phyloP scores from a whole-genome alignment of 2,797 vertebrate genomes.

The Gadopsis bispinosus region DNA sequence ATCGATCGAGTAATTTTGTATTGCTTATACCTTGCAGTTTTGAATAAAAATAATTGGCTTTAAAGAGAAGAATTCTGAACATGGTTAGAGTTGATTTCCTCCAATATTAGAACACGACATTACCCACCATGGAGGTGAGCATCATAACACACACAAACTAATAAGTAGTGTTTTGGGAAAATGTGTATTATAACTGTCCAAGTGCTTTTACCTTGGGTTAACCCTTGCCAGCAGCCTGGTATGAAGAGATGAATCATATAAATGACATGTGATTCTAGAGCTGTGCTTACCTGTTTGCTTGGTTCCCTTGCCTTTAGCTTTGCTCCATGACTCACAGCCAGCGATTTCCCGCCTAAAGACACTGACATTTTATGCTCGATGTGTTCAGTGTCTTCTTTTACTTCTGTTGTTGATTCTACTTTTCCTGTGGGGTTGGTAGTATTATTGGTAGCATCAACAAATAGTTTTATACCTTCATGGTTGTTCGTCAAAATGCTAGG shows the following conservation, averaged over 20 bases:
- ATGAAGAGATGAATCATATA: neutral
- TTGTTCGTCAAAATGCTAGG: neutral
- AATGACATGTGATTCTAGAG: neutral
- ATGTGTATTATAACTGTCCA: neutral
- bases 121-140: neutral
- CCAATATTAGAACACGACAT: too few species aligned
- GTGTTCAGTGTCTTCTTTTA: neutral
- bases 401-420: neutral
- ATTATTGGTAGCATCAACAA: neutral
- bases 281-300: neutral
- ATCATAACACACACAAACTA: neutral
- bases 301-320: constrained; percentile 15
- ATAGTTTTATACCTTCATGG: too few species aligned
- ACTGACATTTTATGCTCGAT: constrained; percentile 31
- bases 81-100: too few species aligned
- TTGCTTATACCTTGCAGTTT: too few species aligned
- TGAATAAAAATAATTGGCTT: too few species aligned
- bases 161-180: neutral
- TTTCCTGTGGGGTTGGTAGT: neutral
- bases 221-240: neutral
- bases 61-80: too few species aligned
- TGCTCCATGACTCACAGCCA: neutral
- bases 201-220: neutral
- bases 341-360: constrained; percentile 11
- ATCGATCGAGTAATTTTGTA: too few species aligned